phyloP scores from a whole-genome alignment of 1,140 invertebrate genomes.

The Parasteatoda tepidariorum region DNA sequence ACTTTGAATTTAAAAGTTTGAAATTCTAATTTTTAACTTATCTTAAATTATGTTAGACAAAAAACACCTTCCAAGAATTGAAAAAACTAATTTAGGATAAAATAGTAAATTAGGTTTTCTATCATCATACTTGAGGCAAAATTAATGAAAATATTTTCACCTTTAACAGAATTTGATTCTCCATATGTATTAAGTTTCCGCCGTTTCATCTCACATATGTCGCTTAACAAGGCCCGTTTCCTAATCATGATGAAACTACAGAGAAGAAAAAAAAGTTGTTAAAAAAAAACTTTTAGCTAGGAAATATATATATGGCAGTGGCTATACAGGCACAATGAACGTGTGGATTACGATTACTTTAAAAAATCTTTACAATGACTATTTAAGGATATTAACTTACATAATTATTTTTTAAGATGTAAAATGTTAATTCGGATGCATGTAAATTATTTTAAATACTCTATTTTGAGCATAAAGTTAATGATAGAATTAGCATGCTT shows the following conservation, averaged over 20 bases:
- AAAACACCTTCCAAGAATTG: too few relatives aligned
- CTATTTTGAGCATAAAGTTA: too few relatives aligned
- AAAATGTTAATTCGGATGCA: background rate
- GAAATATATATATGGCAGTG: background rate
- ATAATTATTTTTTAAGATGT: background rate
- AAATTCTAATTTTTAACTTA: too few relatives aligned
- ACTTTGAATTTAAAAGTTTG: too few relatives aligned
- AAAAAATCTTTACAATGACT: background rate
- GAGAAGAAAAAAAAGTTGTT: background rate
- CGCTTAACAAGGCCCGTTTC: constrained; percentile 29
- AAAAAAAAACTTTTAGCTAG: background rate
- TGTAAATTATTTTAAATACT: too few relatives aligned
- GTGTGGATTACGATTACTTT: background rate
- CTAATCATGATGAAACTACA: constrained; percentile 31
- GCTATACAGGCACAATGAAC: background rate
- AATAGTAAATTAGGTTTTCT: too few relatives aligned
- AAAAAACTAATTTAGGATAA: too few relatives aligned
- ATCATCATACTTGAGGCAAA: too few relatives aligned
- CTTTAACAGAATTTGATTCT: background rate
- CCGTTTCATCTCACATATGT: constrained; percentile 31
- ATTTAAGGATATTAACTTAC: background rate
- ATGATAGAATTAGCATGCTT: too few relatives aligned
- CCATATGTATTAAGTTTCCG: background rate
- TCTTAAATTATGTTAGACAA: too few relatives aligned
- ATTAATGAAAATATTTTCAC: too few relatives aligned